Evolutionary conservation across 2,797 vertebrate genomes (phyloP).

Genomic region (Amphiprion clarkii): DNA sequence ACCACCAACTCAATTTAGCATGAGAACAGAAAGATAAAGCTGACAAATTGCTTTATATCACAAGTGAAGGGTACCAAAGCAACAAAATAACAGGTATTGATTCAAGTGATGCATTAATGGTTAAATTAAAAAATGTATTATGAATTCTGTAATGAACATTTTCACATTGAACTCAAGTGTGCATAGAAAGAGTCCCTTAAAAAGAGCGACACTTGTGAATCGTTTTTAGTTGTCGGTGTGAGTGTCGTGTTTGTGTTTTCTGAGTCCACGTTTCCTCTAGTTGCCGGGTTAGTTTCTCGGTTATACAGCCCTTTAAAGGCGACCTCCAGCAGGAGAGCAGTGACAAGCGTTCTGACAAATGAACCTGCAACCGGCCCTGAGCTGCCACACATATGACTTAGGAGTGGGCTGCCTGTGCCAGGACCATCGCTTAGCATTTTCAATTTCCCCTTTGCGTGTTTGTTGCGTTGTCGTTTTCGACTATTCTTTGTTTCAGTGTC

Average conservation of each 20-base stretch:
- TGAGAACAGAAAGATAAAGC: no score
- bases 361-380: neutral
- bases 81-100: no score
- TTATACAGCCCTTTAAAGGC: constrained; percentile 5
- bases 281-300: constrained; percentile 11
- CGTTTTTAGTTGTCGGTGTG: neutral
- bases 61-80: no score
- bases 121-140: constrained; percentile 1
- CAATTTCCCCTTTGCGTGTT: neutral
- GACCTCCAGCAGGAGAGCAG: constrained; percentile 48
- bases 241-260: neutral
- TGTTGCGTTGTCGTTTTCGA: neutral
- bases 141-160: neutral
- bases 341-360: constrained; percentile 54
- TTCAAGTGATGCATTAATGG: no score
- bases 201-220: neutral
- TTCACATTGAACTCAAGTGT: neutral
- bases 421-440: neutral
- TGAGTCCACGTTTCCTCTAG: neutral
- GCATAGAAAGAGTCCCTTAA: rapidly evolving
- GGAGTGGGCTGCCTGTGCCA: neutral
- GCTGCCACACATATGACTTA: neutral
- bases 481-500: neutral
- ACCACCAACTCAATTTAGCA: neutral
- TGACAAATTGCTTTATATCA: no score